These are phyloP conservation scores for Apis laboriosa DNA, from an alignment of 1,140 invertebrate genomes.

Conservation along the genomic window DNA sequence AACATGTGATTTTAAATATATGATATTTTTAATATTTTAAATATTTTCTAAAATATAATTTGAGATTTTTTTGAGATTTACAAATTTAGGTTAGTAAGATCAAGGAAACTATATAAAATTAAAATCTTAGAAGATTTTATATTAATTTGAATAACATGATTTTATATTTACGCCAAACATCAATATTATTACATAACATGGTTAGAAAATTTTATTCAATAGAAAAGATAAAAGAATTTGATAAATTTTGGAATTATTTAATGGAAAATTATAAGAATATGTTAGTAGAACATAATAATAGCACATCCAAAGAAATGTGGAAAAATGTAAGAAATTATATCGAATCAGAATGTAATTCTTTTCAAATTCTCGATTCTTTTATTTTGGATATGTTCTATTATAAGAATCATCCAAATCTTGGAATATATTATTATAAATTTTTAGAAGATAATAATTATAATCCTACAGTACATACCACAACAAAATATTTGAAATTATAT, in stretches of 20 bases:
- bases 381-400: constrained; percentile 81
- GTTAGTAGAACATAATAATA: not conserved
- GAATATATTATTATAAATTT: constrained; percentile 82
- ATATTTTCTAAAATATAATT: too few relatives aligned
- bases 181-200: not conserved
- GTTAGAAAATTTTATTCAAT: accelerated
- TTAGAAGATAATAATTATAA: constrained; percentile 78
- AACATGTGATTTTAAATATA: too few relatives aligned
- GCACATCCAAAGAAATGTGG: constrained; percentile 45
- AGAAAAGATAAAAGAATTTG: not conserved
- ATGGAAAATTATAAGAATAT: not conserved
- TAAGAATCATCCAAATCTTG: constrained; percentile 77
- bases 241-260: not conserved
- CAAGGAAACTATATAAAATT: too few relatives aligned
- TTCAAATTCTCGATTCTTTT: constrained; percentile 81
- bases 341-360: constrained; percentile 34
- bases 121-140: too few relatives aligned
- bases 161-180: not conserved
- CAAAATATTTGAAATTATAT: constrained; percentile 82
- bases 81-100: too few relatives aligned
- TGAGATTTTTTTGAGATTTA: too few relatives aligned
- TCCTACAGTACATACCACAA: constrained; percentile 81
- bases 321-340: constrained; percentile 41
- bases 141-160: not conserved
- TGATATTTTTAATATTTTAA: too few relatives aligned